phyloP scores from a whole-genome alignment of 2,888 invertebrate species.

The Alsophila aescularia region DNA sequence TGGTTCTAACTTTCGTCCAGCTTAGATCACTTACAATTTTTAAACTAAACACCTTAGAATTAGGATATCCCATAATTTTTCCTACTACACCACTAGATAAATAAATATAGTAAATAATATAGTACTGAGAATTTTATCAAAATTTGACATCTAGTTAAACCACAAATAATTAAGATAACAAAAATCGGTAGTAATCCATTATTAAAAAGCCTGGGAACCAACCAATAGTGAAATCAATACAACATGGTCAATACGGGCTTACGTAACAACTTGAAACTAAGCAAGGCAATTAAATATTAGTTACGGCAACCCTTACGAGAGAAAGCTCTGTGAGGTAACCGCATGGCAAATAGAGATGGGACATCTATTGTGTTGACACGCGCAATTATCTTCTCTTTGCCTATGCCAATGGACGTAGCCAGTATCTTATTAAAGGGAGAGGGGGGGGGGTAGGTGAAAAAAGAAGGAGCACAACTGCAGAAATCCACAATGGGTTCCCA shows the following conservation, averaged over 20 bases:
- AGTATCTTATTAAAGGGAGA: too few relatives aligned
- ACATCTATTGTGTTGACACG: slow-evolving; percentile 40
- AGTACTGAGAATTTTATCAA: too few relatives aligned
- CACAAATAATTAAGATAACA: too few relatives aligned
- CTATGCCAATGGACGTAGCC: slow-evolving; percentile 13
- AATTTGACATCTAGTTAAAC: too few relatives aligned
- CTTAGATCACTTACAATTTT: neutral
- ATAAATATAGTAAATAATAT: too few relatives aligned
- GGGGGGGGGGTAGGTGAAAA: neutral
- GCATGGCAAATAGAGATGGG: slow-evolving; percentile 34
- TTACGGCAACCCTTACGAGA: slow-evolving; percentile 22
- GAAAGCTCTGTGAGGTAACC: slow-evolving; percentile 36
- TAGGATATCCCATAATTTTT: too few relatives aligned
- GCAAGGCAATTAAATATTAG: slow-evolving; percentile 6
- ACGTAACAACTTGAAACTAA: neutral
- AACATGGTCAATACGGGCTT: neutral
- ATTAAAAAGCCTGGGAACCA: neutral
- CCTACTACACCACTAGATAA: too few relatives aligned
- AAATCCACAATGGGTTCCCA: too few relatives aligned
- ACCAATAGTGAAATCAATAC: neutral
- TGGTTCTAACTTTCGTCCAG: slow-evolving; percentile 1
- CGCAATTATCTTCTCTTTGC: slow-evolving; percentile 47
- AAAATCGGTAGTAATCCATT: neutral
- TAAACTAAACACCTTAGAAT: too few relatives aligned
- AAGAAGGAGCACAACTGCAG: too few relatives aligned